phyloP scores from a whole-genome alignment of 1,140 invertebrate genomes.

The Zaprionus vittiger region DNA sequence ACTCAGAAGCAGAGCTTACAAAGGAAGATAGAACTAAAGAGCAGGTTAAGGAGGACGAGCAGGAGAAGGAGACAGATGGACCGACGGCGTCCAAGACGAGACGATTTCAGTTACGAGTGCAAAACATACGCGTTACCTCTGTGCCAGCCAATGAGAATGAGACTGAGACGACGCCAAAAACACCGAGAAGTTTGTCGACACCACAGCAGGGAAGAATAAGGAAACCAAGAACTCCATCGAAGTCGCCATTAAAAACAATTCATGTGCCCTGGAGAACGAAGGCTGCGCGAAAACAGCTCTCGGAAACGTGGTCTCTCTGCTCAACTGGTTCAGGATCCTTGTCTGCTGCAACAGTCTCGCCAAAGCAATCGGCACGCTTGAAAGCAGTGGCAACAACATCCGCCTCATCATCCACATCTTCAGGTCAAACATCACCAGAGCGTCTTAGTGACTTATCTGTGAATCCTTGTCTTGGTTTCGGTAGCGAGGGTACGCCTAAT shows the following conservation, averaged over 20 bases:
- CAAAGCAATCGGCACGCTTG: background rate
- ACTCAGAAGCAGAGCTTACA: background rate
- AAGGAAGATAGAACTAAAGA: conserved; percentile 23
- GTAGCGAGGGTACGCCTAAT: conserved; percentile 40
- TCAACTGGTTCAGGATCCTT: background rate
- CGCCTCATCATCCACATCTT: background rate
- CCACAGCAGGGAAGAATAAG: background rate
- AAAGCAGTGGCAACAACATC: background rate
- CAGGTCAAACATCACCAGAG: conserved; percentile 19
- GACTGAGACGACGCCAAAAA: background rate
- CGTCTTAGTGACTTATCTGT: conserved; percentile 63
- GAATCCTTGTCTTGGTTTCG: conserved; percentile 56
- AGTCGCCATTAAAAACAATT: conserved; percentile 2
- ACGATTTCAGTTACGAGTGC: conserved; percentile 31
- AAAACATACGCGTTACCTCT: conserved; percentile 12
- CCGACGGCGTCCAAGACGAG: conserved; percentile 28
- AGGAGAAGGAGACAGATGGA: background rate
- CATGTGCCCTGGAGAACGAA: conserved; percentile 66
- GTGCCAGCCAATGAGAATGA: background rate
- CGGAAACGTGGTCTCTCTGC: conserved; percentile 37
- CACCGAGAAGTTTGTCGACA: background rate
- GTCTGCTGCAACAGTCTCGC: background rate
- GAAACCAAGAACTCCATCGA: background rate
- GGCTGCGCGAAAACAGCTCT: conserved; percentile 65
- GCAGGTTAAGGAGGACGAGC: conserved; percentile 1